Base-by-base conservation (phyloP, 2,888 invertebrate genomes). In the Asteroscopus sphinx region DNA sequence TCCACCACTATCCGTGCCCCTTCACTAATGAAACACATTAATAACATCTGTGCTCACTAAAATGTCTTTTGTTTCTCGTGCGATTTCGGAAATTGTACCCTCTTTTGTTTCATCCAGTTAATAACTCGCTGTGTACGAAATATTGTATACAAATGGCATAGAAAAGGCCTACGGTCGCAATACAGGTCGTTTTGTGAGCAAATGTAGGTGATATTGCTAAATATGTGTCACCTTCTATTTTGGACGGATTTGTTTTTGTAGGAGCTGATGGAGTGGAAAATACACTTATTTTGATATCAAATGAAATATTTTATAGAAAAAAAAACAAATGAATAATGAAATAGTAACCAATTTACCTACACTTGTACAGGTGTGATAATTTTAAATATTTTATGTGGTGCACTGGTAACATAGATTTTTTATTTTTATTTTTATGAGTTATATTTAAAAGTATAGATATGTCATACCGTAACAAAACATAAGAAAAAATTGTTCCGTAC, bases 1-100 rank as follows among this genome's bases (percentile, higher is more conserved):
- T 73, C 51, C n/a, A 26, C 30, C 48, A 67, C 56, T 63, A 74
- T 77, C 69, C 65, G 53, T 56, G 68, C 35, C 17, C 33, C 28
- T 40, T 68, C 66, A 77, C 82, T 88, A 89, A 89, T 89, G 87
- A 89, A 89, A 89, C 78, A 77, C 86, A 87, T 89, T 89, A 87
- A 87, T 85, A 85, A 85, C 88, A 89, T 85, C 88, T 86, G 89
- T 53, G 85, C 79, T 73, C 81, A 83, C 81, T 86, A 82, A 85
- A 87, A 84, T 82, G 83, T 81, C 83, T 81, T 87, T 87, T 87
- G 86, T 87, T 86, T 82, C 83, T 82, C 81, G 70, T 70, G 78
- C 78, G 81, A 80, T 81, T 87, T 82, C 69, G 64, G 78, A 79
- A 83, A 82, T 82, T 77, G 76, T 77, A 77, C 70, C 69, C 62